Conservation (phyloP, 2,113 vertebrate species). For the Mormyrus iriodes region DNA sequence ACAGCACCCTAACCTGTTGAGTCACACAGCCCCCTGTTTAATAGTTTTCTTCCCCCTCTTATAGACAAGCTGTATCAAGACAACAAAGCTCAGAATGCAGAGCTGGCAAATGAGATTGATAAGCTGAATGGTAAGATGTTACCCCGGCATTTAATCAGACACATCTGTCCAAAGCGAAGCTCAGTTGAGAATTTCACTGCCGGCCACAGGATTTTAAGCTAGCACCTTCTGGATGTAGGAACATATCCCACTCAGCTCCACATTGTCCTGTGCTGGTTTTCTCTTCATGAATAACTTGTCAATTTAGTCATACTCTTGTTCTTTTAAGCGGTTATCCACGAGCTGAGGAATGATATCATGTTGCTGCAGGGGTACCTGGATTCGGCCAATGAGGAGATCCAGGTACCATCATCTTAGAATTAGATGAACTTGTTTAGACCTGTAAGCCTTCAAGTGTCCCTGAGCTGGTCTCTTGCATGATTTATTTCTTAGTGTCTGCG, state of each 20-base stretch:
- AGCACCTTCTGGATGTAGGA: neutral
- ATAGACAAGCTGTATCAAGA: slow-evolving; percentile 60
- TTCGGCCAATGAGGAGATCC: slow-evolving; percentile 61
- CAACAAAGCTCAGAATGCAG: slow-evolving; percentile 53
- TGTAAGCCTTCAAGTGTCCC: neutral
- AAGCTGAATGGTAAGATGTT: slow-evolving; percentile 54
- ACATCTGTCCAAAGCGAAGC: neutral
- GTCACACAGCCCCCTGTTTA: neutral
- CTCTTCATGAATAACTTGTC: neutral
- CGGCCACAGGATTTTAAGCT: neutral
- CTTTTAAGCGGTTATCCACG: slow-evolving; percentile 53
- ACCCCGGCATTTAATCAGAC: neutral
- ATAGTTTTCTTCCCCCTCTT: neutral
- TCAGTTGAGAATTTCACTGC: neutral
- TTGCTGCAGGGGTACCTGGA: slow-evolving; percentile 62
- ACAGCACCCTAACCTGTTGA: neutral
- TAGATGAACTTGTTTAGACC: neutral
- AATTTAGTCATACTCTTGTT: neutral
- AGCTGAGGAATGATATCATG: slow-evolving; percentile 54
- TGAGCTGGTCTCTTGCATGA: neutral
- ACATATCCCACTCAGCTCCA: neutral
- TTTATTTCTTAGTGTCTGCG: neutral
- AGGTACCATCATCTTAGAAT: slow-evolving; percentile 47
- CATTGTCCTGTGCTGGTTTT: neutral
- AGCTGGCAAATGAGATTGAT: slow-evolving; percentile 55